phyloP scores from a whole-genome alignment of 2,888 invertebrate genomes.

The Metopia argyrocephala region DNA sequence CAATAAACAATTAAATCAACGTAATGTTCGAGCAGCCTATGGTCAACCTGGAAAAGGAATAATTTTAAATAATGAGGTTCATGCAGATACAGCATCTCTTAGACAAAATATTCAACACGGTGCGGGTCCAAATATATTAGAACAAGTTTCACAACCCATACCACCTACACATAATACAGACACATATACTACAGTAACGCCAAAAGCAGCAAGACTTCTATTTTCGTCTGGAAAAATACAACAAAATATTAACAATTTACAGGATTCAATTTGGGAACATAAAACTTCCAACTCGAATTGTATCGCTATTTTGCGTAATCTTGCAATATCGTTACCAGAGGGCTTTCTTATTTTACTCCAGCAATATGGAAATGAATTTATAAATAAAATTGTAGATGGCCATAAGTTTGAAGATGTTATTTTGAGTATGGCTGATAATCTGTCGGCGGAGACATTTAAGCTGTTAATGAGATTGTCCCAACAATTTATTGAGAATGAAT shows the following conservation, averaged over 20 bases:
- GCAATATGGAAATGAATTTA: conserved; percentile 54
- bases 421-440: conserved; percentile 59
- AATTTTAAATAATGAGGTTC: conserved; percentile 72
- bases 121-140: conserved; percentile 70
- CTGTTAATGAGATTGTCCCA: conserved; percentile 65
- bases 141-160: conserved; percentile 69
- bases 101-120: conserved; percentile 74
- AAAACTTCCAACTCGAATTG: background rate
- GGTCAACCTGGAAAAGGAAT: conserved; percentile 69
- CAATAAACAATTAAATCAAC: conserved; percentile 69
- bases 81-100: conserved; percentile 67
- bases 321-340: conserved; percentile 52
- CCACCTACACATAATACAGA: conserved; percentile 63
- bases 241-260: conserved; percentile 7
- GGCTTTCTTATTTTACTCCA: conserved; percentile 33
- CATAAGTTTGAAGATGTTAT: conserved; percentile 67
- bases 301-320: background rate
- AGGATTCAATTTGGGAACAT: conserved; percentile 22
- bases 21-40: conserved; percentile 71
- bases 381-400: conserved; percentile 64
- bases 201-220: conserved; percentile 8
- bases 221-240: background rate
- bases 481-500: conserved; percentile 62
- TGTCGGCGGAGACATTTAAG: conserved; percentile 40
- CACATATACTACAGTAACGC: background rate